phyloP scores from a whole-genome alignment of 2,888 invertebrate species.

The Tupiocoris notatus region DNA sequence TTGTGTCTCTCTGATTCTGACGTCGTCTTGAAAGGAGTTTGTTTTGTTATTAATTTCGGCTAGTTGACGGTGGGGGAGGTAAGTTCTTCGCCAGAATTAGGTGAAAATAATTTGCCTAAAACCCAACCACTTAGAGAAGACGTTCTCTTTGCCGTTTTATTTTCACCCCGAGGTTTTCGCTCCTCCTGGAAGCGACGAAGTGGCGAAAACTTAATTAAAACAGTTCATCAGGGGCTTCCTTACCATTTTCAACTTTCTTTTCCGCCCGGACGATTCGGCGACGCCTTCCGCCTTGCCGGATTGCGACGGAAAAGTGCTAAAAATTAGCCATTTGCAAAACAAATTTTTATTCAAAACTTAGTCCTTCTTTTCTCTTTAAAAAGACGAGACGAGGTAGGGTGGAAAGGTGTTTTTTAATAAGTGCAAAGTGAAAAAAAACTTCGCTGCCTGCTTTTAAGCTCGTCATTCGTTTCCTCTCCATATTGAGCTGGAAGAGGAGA shows the following conservation, averaged over 20 bases:
- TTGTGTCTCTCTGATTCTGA: too few species aligned
- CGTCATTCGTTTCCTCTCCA: neutral
- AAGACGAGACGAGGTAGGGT: neutral
- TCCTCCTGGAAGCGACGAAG: neutral
- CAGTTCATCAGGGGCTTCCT: constrained; percentile 9
- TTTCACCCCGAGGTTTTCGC: neutral
- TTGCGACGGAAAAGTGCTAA: constrained; percentile 8
- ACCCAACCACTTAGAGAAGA: neutral
- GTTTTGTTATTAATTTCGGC: neutral
- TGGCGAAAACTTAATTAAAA: constrained; percentile 27
- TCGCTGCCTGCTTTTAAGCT: neutral
- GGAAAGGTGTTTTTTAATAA: neutral
- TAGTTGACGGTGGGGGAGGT: neutral
- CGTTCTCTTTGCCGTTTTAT: neutral
- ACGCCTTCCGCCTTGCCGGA: too few species aligned
- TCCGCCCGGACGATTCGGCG: neutral
- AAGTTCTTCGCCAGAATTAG: neutral
- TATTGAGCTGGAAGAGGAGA: too few species aligned
- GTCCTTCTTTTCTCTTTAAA: neutral
- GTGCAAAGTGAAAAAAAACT: neutral
- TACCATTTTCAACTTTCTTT: neutral
- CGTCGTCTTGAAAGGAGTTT: too few species aligned
- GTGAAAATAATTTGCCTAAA: neutral
- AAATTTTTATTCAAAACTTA: constrained; percentile 32
- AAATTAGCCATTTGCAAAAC: constrained; percentile 35